phyloP scores from a whole-genome alignment of 2,113 vertebrate genomes.

The Phalacrocorax pelagicus region DNA sequence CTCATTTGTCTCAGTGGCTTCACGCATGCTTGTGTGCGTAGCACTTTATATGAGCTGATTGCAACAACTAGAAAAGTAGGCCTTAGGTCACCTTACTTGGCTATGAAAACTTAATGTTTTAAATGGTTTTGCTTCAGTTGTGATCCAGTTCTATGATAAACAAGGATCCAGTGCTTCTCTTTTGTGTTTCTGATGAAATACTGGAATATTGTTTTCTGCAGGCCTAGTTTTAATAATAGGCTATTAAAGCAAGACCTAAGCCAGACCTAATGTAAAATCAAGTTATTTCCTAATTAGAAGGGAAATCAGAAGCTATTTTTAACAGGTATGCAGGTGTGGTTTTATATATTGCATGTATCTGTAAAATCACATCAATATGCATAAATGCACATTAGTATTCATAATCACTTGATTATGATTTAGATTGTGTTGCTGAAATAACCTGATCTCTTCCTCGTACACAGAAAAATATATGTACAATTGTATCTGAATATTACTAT shows the following conservation, averaged over 20 bases:
- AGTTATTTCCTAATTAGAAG: not conserved
- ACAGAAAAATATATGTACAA: not conserved
- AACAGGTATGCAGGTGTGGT: not conserved
- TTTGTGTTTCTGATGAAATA: not conserved
- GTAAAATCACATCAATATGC: not conserved
- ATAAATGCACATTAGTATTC: not conserved
- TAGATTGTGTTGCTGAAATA: not conserved
- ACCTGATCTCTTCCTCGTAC: not conserved
- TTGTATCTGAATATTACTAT: not conserved
- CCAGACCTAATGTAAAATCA: not conserved
- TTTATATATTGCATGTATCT: not conserved
- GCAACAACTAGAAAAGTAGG: rapidly evolving
- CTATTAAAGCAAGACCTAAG: not conserved
- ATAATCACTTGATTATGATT: not conserved
- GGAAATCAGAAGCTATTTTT: not conserved
- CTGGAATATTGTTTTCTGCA: not conserved
- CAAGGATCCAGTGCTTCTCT: not conserved
- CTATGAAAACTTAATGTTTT: rapidly evolving
- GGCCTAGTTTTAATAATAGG: not conserved
- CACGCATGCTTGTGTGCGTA: not conserved
- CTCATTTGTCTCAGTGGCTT: not conserved
- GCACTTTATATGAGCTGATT: not conserved
- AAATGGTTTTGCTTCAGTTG: not conserved
- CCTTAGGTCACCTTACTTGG: not conserved
- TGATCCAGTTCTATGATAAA: not conserved